Evolutionary conservation across 2,113 vertebrate genomes (phyloP).

Genomic region (Phasianus colchicus): DNA sequence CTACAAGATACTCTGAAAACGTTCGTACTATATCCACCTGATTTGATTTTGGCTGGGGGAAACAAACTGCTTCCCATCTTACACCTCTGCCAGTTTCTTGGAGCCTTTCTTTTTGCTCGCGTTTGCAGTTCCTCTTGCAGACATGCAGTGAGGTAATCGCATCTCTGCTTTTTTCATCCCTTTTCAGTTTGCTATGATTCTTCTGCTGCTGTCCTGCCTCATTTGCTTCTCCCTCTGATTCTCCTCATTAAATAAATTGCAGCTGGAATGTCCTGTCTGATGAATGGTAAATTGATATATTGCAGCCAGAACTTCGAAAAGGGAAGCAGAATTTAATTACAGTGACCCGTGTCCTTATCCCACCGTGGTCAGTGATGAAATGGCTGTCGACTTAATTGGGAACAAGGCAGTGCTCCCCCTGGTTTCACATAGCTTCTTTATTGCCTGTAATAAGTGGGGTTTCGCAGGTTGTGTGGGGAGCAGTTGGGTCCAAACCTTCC

Average conservation of each 20-base stretch:
- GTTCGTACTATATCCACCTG: not conserved
- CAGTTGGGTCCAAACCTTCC: not conserved
- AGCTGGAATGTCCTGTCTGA: conserved; percentile 33
- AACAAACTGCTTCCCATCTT: not conserved
- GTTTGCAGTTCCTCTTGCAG: not conserved
- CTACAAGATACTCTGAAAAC: not conserved
- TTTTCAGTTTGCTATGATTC: conserved; percentile 21
- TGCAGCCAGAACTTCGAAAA: conserved; percentile 26
- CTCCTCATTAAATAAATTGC: conserved; percentile 58
- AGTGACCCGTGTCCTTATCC: not conserved
- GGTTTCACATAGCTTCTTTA: not conserved
- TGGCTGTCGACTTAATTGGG: not conserved
- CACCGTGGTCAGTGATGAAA: not conserved
- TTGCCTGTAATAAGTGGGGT: not conserved
- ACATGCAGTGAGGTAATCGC: not conserved
- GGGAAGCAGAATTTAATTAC: conserved; percentile 20
- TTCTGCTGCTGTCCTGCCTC: conserved; percentile 14
- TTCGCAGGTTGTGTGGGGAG: not conserved
- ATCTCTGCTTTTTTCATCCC: not conserved
- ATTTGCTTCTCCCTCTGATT: conserved; percentile 47
- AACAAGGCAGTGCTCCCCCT: not conserved
- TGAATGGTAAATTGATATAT: conserved; percentile 1
- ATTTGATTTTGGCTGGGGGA: not conserved
- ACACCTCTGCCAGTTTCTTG: not conserved
- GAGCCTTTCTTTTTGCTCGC: not conserved